A percentile compares a stretch with the other conserved stretches of the same genome.
phyloP scores from a whole-genome alignment of 2,113 vertebrate genomes.

The Typhlomys cinereus region DNA sequence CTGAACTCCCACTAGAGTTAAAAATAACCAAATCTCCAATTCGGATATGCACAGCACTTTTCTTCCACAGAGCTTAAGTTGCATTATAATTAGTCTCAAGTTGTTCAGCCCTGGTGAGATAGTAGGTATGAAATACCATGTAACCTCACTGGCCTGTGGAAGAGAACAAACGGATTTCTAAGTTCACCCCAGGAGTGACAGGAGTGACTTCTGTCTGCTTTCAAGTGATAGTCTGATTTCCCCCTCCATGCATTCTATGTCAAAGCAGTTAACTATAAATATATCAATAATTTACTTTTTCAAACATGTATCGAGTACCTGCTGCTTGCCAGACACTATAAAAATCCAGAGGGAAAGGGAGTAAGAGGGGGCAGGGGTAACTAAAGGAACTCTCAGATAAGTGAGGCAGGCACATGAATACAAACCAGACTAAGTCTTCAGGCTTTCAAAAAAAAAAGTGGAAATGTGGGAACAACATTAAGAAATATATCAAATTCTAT shows the following conservation, averaged over 20 bases:
- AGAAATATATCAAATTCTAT: background rate
- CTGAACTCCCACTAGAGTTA: conserved; percentile 68
- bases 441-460: background rate
- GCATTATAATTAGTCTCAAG: conserved; percentile 47
- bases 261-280: background rate
- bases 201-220: background rate
- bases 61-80: conserved; percentile 47
- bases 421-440: background rate
- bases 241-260: background rate
- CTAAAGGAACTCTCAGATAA: background rate
- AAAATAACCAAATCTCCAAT: conserved; percentile 74
- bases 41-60: conserved; percentile 55
- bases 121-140: conserved; percentile 45
- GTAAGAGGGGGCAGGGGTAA: background rate
- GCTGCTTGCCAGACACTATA: background rate
- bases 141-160: background rate
- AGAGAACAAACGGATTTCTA: background rate
- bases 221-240: background rate
- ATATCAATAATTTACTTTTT: background rate
- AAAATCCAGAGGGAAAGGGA: background rate
- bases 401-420: background rate
- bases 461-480: background rate
- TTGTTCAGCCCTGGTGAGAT: conserved; percentile 11
- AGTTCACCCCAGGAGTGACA: background rate
- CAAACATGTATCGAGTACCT: background rate